Evolutionary conservation across 2,113 vertebrate genomes (phyloP).

Genomic region (Ariopsis seemanni): DNA sequence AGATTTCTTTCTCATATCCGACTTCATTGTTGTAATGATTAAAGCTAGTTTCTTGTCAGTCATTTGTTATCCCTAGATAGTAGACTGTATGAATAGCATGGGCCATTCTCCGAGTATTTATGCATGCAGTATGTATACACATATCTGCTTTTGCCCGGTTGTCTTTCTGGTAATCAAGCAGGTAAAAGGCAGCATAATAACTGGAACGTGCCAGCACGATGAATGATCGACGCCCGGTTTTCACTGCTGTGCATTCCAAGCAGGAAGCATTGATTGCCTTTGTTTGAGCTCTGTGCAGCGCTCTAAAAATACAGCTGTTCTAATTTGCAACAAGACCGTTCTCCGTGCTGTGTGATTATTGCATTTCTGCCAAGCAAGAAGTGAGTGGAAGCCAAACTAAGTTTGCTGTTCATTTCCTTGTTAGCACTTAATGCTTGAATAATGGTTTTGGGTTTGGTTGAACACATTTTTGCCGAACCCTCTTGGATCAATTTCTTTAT

Average conservation of each 20-base stretch:
- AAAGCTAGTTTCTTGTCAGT: conserved; percentile 9
- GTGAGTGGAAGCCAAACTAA: conserved; percentile 27
- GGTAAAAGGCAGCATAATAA: conserved; percentile 19
- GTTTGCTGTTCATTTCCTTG: conserved; percentile 24
- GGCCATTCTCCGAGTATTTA: background rate
- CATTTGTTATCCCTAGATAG: background rate
- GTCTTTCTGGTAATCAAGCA: background rate
- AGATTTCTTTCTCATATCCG: conserved; percentile 1
- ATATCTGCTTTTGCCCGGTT: background rate
- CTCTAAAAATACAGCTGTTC: conserved; percentile 54
- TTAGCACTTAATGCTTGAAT: background rate
- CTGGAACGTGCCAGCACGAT: conserved; percentile 1
- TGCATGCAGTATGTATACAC: background rate
- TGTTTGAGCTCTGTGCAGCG: conserved; percentile 19
- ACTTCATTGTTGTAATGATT: background rate
- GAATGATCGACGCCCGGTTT: background rate
- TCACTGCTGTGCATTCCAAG: conserved; percentile 17
- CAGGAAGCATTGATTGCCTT: conserved; percentile 45
- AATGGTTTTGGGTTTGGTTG: background rate
- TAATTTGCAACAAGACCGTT: conserved; percentile 63
- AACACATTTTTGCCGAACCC: background rate
- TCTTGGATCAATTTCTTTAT: background rate
- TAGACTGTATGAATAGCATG: background rate
- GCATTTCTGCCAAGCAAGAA: conserved; percentile 53
- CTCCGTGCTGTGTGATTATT: conserved; percentile 59